Conservation (phyloP, 2,113 vertebrate genomes). For the Fulica atra region DNA sequence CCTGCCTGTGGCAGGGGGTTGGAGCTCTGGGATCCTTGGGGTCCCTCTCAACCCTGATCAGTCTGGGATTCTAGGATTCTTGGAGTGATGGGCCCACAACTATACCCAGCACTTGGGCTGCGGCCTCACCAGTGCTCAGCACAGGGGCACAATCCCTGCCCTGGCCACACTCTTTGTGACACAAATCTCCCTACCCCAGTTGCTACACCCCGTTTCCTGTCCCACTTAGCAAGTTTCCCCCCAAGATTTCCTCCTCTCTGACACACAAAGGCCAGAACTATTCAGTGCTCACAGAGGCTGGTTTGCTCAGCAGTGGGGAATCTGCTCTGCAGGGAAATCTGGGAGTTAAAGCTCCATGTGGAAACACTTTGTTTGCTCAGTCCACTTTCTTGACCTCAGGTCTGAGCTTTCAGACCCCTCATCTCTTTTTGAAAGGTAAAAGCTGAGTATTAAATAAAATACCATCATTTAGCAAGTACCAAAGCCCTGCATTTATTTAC, state of each 20-base stretch:
- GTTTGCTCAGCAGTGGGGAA: background rate
- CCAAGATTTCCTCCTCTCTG: background rate
- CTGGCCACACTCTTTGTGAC: too few species aligned
- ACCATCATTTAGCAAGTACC: background rate
- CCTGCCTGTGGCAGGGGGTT: too few species aligned
- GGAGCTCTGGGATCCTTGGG: too few species aligned
- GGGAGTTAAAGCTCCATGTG: background rate
- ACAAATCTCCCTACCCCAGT: rapidly evolving
- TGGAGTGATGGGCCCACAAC: too few species aligned
- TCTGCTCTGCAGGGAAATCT: background rate
- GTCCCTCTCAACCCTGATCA: too few species aligned
- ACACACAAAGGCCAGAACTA: background rate
- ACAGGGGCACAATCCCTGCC: too few species aligned
- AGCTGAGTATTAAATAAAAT: background rate
- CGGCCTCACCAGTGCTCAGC: too few species aligned
- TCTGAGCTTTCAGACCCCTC: background rate
- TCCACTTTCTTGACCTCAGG: background rate
- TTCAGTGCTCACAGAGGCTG: rapidly evolving
- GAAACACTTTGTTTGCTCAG: background rate
- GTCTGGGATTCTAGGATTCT: too few species aligned
- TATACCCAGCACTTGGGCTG: too few species aligned
- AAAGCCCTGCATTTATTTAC: background rate
- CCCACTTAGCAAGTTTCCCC: background rate
- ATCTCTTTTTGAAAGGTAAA: background rate
- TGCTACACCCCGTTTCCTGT: background rate